phyloP scores from a whole-genome alignment of 2,797 vertebrate genomes.

The Galaxias olidus region DNA sequence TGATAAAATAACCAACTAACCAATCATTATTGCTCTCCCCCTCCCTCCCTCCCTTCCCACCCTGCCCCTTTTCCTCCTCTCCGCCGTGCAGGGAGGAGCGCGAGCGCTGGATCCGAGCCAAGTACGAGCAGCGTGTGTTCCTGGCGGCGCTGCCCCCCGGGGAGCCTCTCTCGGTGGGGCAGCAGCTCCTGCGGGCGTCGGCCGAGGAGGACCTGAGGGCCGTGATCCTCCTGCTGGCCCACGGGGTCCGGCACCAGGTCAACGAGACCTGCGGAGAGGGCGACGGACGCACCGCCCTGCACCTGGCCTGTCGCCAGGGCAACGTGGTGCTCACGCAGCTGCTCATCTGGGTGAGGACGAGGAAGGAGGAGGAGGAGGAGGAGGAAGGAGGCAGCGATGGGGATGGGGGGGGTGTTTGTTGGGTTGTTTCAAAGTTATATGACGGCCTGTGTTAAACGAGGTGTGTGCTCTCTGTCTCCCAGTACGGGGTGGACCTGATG shows the following conservation, averaged over 20 bases:
- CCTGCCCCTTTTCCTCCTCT: neutral
- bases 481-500: slow-evolving; percentile 96
- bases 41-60: neutral
- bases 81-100: slow-evolving; percentile 82
- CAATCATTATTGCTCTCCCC: neutral
- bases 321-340: slow-evolving; percentile 91
- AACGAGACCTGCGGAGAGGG: slow-evolving; percentile 94
- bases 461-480: slow-evolving; percentile 9
- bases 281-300: slow-evolving; percentile 89
- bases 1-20: too few species aligned
- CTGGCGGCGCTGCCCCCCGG: slow-evolving; percentile 79
- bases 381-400: too few species aligned
- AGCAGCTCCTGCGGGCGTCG: slow-evolving; percentile 86
- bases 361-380: too few species aligned
- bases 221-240: slow-evolving; percentile 89
- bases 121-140: slow-evolving; percentile 98
- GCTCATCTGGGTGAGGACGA: slow-evolving; percentile 87
- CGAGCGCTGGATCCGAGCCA: slow-evolving; percentile 96
- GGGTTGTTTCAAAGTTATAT: too few species aligned
- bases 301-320: slow-evolving; percentile 89
- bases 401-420: too few species aligned
- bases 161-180: slow-evolving; percentile 84
- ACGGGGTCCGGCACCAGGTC: slow-evolving; percentile 89
- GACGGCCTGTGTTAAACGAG: too few species aligned
- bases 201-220: slow-evolving; percentile 87